These are phyloP conservation scores for Melanotaenia parkinsoni DNA, from an alignment of 2,797 vertebrate species.

Conservation along the genomic window DNA sequence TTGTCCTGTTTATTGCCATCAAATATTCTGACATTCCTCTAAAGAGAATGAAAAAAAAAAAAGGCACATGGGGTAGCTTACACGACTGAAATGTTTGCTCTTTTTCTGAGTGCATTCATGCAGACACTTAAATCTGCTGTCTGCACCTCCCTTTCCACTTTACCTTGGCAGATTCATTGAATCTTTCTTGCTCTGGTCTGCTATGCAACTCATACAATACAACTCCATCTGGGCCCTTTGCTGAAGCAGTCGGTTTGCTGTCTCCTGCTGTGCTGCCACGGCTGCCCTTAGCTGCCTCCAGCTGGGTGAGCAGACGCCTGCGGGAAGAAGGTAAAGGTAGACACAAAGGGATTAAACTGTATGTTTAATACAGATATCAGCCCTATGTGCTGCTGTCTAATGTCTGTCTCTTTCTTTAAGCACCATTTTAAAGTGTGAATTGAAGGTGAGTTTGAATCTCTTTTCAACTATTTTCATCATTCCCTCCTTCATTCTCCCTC, in stretches of 20 bases:
- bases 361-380: conserved; percentile 34
- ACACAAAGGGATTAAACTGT: conserved; percentile 42
- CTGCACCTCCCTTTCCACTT: conserved; percentile 25
- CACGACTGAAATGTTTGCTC: conserved; percentile 12
- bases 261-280: conserved; percentile 71
- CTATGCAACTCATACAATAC: conserved; percentile 95
- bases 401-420: not conserved
- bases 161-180: conserved; percentile 93
- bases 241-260: conserved; percentile 50
- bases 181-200: conserved; percentile 93
- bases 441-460: conserved; percentile 19
- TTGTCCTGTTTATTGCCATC: conserved; percentile 27
- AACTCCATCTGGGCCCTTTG: conserved; percentile 79
- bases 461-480: not conserved
- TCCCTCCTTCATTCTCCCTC: not conserved
- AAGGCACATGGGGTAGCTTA: not conserved
- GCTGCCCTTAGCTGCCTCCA: conserved; percentile 88
- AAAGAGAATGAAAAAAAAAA: conserved; percentile 26
- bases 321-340: conserved; percentile 26
- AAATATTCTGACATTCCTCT: conserved; percentile 43
- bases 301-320: conserved; percentile 93
- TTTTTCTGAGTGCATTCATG: conserved; percentile 21
- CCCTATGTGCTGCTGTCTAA: conserved; percentile 5
- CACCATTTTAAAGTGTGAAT: conserved; percentile 6
- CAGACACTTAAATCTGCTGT: conserved; percentile 20